Base-by-base conservation (phyloP, 2,888 invertebrate species). In the Heliconius erato region DNA sequence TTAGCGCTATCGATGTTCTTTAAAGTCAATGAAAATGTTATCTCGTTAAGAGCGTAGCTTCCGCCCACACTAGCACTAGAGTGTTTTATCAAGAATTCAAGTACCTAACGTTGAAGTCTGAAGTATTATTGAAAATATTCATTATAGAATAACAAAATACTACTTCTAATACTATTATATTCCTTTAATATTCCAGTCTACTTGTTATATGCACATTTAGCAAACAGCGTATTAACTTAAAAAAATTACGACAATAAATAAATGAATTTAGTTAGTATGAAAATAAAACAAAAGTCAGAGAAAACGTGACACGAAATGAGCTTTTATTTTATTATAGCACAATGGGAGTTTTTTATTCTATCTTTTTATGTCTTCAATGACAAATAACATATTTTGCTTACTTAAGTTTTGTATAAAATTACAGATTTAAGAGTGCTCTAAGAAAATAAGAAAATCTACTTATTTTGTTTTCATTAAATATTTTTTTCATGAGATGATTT, bases 371-470 rank as follows among this genome's bases (percentile, higher is more conserved):
- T 78, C 68, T 79, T 72, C 32, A 80, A 59, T 82, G 82, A 82
- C 82, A 79, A 65, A 82, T 74, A 84, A 63, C 77, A 65, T 81
- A 78, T 82, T 84, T 84, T 78, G 84, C 84, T 84, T 71, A 65
- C 74, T 82, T 35, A 80, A 71, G 78, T 54, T 78, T 63, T 44
- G 65, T 63, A 63, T 67, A 79, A 79, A 79, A 74, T 23, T 74
- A 77, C 44, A 80, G 59, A 80, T 69, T 80, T 84, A 80, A 82
- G 35, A 74, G 68, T 74, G 78, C 79, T 82, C 81, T 79, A 69
- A 78, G 68, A 80, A 79, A 80, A 79, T 76, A 86, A 87, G 88
- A 88, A 49, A 35, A 28, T 79, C 74, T 78, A 79, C 76, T 40
- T 59, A 54, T 77, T 76, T 79, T 82, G n/a, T 59, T 79, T 72